A percentile compares a stretch with the other conserved stretches of the same genome.
phyloP scores from a whole-genome alignment of 2,888 invertebrate species.

The Mythimna pallens region DNA sequence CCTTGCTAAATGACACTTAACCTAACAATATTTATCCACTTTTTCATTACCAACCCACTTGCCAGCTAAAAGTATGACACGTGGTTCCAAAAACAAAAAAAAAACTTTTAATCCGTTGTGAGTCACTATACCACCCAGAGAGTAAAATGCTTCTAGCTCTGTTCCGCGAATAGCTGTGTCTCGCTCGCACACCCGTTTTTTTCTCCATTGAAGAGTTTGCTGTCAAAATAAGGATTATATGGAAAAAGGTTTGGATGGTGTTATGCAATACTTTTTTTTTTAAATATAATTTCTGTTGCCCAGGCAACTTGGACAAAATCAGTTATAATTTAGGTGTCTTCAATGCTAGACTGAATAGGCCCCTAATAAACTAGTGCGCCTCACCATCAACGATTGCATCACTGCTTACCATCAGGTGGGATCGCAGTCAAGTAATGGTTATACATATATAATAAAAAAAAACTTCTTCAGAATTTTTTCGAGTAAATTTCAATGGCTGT shows the following conservation, averaged over 20 bases:
- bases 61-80: constrained; percentile 72
- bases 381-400: too few species aligned
- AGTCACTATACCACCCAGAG: constrained; percentile 88
- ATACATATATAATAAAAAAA: too few species aligned
- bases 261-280: constrained; percentile 71
- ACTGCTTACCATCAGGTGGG: too few species aligned
- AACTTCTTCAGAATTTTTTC: too few species aligned
- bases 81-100: constrained; percentile 65
- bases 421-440: too few species aligned
- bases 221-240: constrained; percentile 91
- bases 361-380: too few species aligned
- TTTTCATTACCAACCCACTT: constrained; percentile 76
- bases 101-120: constrained; percentile 77
- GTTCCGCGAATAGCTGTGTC: constrained; percentile 73
- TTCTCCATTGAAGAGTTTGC: constrained; percentile 87
- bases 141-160: constrained; percentile 69
- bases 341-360: too few species aligned
- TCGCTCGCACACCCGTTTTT: constrained; percentile 75
- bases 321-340: too few species aligned
- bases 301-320: too few species aligned
- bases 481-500: too few species aligned
- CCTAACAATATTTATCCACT: constrained; percentile 64
- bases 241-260: constrained; percentile 83
- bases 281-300: background rate
- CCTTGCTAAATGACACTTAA: constrained; percentile 57